Evolutionary conservation across 2,113 vertebrate species (phyloP).

Genomic region (Siniperca knerii): DNA sequence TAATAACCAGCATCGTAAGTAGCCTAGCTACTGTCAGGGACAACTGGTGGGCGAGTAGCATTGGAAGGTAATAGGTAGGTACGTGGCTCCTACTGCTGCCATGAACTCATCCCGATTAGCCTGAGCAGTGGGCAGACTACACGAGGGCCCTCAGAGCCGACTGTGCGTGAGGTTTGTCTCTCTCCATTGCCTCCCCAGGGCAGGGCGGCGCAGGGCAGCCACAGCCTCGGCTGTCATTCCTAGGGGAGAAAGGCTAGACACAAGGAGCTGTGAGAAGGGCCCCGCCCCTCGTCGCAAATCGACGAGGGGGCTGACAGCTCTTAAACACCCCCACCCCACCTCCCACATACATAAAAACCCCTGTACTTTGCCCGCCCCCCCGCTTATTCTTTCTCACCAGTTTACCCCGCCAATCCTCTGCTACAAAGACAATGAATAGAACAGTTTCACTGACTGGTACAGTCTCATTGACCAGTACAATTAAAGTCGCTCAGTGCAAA

Average conservation of each 20-base stretch:
- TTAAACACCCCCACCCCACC: constrained; percentile 27
- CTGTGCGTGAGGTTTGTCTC: constrained; percentile 73
- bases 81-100: constrained; percentile 71
- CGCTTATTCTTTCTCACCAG: neutral
- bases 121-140: constrained; percentile 75
- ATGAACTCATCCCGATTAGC: constrained; percentile 76
- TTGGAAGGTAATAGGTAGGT: constrained; percentile 57
- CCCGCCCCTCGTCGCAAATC: constrained; percentile 63
- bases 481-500: constrained; percentile 32
- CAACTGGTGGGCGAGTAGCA: constrained; percentile 51
- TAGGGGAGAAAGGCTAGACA: constrained; percentile 84
- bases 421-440: constrained; percentile 29
- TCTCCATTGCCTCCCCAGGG: constrained; percentile 75
- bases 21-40: constrained; percentile 41
- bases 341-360: constrained; percentile 35
- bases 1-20: constrained; percentile 19
- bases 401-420: constrained; percentile 33
- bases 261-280: constrained; percentile 84
- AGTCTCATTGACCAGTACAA: constrained; percentile 17
- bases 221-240: constrained; percentile 81
- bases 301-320: constrained; percentile 74
- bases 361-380: neutral
- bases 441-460: constrained; percentile 29
- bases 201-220: constrained; percentile 70
- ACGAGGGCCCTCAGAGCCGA: constrained; percentile 73